Percentiles rank a stretch among this genome's conserved stretches.
Evolutionary conservation across 1,140 invertebrate species (phyloP).

Genomic region (Drosophila albomicans): DNA sequence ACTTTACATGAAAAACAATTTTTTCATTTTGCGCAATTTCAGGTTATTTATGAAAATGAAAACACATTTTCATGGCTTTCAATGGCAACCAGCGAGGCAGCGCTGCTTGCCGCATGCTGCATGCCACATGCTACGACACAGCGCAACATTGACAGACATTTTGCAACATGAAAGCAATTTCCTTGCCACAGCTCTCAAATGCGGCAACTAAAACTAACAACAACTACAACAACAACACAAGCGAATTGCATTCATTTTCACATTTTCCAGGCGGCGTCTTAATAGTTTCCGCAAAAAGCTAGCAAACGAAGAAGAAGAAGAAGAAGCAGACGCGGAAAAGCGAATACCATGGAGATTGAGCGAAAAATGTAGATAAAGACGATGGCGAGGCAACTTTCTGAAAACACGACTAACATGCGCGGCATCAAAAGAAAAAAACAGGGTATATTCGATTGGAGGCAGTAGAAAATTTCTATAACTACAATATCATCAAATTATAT

Average conservation of each 20-base stretch:
- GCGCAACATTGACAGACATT: slow-evolving; percentile 53
- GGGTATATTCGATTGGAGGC: too few species aligned
- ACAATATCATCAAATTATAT: too few species aligned
- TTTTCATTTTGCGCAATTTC: slow-evolving; percentile 1
- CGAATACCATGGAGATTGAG: slow-evolving; percentile 12
- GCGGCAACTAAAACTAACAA: slow-evolving; percentile 12
- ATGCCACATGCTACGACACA: slow-evolving; percentile 35
- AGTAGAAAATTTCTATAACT: too few species aligned
- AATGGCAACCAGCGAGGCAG: slow-evolving; percentile 36
- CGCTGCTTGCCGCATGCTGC: slow-evolving; percentile 18
- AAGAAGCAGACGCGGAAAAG: slow-evolving; percentile 1
- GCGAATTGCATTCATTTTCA: slow-evolving; percentile 76
- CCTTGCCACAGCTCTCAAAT: slow-evolving; percentile 35
- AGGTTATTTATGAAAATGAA: slow-evolving; percentile 70
- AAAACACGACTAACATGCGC: slow-evolving; percentile 21
- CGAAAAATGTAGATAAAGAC: not conserved
- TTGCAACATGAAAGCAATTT: slow-evolving; percentile 63
- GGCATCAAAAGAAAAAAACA: too few species aligned
- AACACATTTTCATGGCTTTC: slow-evolving; percentile 61
- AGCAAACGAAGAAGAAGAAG: slow-evolving; percentile 3
- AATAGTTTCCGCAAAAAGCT: slow-evolving; percentile 72
- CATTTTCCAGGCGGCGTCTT: slow-evolving; percentile 70
- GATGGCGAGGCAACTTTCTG: slow-evolving; percentile 41
- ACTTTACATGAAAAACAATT: not conserved
- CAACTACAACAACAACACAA: slow-evolving; percentile 26